Evolutionary conservation across 2,113 vertebrate genomes (phyloP).

Genomic region (Misgurnus anguillicaudatus): DNA sequence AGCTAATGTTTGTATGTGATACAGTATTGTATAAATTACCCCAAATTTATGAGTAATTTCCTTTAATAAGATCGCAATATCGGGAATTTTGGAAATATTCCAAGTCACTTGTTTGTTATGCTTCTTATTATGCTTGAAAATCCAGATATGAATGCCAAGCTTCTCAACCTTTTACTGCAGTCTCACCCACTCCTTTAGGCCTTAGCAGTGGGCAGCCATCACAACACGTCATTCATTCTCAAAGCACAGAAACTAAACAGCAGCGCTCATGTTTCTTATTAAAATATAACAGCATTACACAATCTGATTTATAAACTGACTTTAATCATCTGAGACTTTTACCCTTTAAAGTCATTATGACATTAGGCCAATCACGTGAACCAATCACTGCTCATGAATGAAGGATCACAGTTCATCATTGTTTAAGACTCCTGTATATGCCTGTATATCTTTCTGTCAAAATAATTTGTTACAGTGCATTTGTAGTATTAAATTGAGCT

Average conservation of each 20-base stretch:
- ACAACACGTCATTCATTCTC: conserved; percentile 42
- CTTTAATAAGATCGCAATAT: too few species aligned
- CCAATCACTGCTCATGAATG: conserved; percentile 39
- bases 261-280: conserved; percentile 19
- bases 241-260: conserved; percentile 44
- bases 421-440: not conserved
- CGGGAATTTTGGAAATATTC: not conserved
- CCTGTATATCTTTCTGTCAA: too few species aligned
- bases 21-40: too few species aligned
- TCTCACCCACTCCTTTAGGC: not conserved
- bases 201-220: conserved; percentile 26
- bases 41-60: too few species aligned
- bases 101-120: not conserved
- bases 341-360: conserved; percentile 41
- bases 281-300: conserved; percentile 16
- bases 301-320: conserved; percentile 2
- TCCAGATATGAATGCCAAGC: not conserved
- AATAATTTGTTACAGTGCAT: too few species aligned
- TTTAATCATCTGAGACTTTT: conserved; percentile 33
- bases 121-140: not conserved
- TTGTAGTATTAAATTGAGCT: too few species aligned
- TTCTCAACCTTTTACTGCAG: conserved; percentile 20
- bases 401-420: conserved; percentile 37
- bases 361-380: conserved; percentile 26
- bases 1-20: too few species aligned